Evolutionary conservation across 2,113 vertebrate species (phyloP).

Genomic region (Prinia subflava): DNA sequence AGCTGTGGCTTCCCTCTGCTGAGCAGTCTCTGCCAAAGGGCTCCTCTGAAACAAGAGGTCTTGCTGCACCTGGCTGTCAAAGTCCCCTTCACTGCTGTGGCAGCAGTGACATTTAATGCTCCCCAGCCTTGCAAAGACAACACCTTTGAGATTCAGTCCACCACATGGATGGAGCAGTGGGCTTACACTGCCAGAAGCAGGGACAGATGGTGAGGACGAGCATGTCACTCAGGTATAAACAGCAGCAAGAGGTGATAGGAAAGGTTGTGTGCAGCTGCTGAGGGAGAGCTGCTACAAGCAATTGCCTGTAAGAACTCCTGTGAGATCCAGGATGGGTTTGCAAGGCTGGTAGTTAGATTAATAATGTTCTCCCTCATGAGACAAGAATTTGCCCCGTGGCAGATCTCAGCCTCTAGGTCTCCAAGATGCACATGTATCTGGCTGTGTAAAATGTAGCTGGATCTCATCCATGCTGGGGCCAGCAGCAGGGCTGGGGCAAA

Average conservation of each 20-base stretch:
- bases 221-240: no score
- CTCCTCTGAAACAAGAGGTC: neutral
- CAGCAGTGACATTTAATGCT: neutral
- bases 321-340: neutral
- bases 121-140: neutral
- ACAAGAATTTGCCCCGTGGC: neutral
- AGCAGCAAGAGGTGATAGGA: neutral
- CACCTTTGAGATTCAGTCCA: neutral
- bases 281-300: neutral
- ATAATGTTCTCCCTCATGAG: neutral
- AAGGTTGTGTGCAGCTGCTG: neutral
- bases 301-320: neutral
- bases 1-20: neutral
- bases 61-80: neutral
- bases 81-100: neutral
- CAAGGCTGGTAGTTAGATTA: neutral
- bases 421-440: neutral
- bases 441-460: neutral
- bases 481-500: neutral
- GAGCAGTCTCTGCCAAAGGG: neutral
- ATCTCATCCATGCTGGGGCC: rapidly evolving
- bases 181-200: rapidly evolving
- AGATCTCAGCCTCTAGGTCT: neutral
- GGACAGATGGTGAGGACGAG: neutral
- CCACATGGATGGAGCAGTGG: rapidly evolving